These are phyloP conservation scores for Anastrepha obliqua DNA, from an alignment of 1,140 invertebrate species.

Conservation along the genomic window DNA sequence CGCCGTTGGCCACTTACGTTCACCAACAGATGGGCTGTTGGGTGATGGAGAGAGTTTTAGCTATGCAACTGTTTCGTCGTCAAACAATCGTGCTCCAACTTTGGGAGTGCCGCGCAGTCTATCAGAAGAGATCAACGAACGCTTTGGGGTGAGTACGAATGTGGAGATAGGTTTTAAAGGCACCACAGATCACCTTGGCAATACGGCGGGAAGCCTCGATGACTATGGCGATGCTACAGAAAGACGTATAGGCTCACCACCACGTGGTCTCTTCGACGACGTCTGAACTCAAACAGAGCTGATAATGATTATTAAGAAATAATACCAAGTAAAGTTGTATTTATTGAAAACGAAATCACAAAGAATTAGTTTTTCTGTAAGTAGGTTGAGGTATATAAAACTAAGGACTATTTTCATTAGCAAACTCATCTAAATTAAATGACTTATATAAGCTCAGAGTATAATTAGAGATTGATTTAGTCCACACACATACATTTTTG, in stretches of 20 bases:
- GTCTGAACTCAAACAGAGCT: slow-evolving; percentile 75
- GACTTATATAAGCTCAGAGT: too few species aligned
- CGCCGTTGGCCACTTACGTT: slow-evolving; percentile 46
- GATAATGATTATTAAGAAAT: too few species aligned
- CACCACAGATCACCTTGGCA: slow-evolving; percentile 60
- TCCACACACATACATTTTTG: too few species aligned
- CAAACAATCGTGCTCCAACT: slow-evolving; percentile 58
- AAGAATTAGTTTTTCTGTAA: too few species aligned
- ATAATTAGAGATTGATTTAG: too few species aligned
- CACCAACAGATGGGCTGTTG: slow-evolving; percentile 70
- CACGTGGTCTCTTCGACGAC: slow-evolving; percentile 90
- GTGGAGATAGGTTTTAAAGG: slow-evolving; percentile 72
- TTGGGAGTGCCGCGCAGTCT: slow-evolving; percentile 71
- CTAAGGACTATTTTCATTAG: too few species aligned
- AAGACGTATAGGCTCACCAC: slow-evolving; percentile 76
- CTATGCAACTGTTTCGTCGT: slow-evolving; percentile 64
- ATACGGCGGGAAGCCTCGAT: slow-evolving; percentile 65
- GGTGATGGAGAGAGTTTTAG: slow-evolving; percentile 71
- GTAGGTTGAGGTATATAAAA: too few species aligned
- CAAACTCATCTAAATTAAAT: too few species aligned
- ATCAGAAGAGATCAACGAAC: slow-evolving; percentile 77
- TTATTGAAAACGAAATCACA: too few species aligned
- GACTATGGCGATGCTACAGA: slow-evolving; percentile 74
- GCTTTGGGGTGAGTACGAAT: slow-evolving; percentile 79
- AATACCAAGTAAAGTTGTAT: too few species aligned